A percentile compares a stretch with the other conserved stretches of the same genome.
Conservation (phyloP, 1,140 invertebrate genomes). For the Bombyx mandarina region DNA sequence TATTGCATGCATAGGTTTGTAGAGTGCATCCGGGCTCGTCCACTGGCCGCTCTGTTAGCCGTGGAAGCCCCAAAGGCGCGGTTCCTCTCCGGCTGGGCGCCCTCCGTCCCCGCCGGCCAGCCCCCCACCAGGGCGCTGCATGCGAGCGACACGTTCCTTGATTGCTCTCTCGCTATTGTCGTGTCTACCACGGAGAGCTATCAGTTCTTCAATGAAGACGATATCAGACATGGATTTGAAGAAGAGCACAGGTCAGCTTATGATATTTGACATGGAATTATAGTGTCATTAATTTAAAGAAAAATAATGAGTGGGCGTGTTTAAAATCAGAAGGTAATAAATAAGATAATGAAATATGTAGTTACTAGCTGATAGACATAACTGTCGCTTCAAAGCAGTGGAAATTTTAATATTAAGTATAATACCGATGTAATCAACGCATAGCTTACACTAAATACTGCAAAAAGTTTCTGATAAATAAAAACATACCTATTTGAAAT, state of each 20-base stretch:
- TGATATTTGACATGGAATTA: not conserved
- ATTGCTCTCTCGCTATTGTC: constrained; percentile 78
- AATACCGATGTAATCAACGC: too few species aligned
- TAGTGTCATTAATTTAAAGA: constrained; percentile 1
- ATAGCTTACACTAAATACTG: too few species aligned
- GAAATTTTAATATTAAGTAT: too few species aligned
- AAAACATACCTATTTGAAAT: too few species aligned
- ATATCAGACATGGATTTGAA: constrained; percentile 84
- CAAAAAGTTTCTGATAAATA: too few species aligned
- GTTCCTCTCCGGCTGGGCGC: constrained; percentile 65
- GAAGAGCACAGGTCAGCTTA: constrained; percentile 73
- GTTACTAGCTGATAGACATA: too few species aligned
- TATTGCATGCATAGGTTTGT: constrained; percentile 59
- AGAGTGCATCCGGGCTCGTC: constrained; percentile 72
- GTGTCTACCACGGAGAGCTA: constrained; percentile 83
- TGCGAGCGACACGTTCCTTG: constrained; percentile 78
- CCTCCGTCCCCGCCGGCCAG: constrained; percentile 75
- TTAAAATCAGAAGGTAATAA: not conserved
- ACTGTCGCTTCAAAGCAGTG: too few species aligned
- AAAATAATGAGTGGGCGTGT: not conserved
- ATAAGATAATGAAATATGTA: too few species aligned
- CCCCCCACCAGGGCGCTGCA: constrained; percentile 78
- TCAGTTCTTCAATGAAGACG: constrained; percentile 81
- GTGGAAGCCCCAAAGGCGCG: constrained; percentile 77
- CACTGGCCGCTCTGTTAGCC: constrained; percentile 74